A percentile compares a stretch with the other conserved stretches of the same genome.
Conservation (phyloP, 2,888 invertebrate genomes). For the Ornithoptera priamus region DNA sequence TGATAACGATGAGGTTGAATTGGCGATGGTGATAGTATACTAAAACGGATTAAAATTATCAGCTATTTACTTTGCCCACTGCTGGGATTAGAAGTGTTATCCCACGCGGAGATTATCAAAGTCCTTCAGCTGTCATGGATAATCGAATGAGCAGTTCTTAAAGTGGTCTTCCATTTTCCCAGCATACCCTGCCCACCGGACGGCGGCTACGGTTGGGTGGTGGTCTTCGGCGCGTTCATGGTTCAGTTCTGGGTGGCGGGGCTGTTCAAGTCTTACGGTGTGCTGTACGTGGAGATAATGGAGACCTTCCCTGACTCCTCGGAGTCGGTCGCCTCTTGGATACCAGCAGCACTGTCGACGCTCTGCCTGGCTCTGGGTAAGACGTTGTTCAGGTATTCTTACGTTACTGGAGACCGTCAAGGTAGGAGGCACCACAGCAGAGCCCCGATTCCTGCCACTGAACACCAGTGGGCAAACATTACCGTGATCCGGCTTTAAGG, state of each 20-base stretch:
- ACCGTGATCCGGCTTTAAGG: too few species aligned
- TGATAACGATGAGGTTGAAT: too few species aligned
- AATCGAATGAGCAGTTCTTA: too few species aligned
- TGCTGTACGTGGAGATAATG: constrained; percentile 89
- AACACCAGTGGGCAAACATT: too few species aligned
- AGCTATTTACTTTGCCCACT: too few species aligned
- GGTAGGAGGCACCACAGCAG: too few species aligned
- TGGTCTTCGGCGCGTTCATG: constrained; percentile 88
- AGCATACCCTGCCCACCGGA: constrained; percentile 77
- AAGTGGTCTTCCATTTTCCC: constrained; percentile 6
- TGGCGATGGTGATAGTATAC: too few species aligned
- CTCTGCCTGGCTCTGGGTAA: constrained; percentile 86
- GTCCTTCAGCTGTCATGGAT: too few species aligned
- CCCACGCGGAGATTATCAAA: too few species aligned
- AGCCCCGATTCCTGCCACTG: too few species aligned
- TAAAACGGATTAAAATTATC: too few species aligned
- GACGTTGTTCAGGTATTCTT: constrained; percentile 33
- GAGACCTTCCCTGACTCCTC: constrained; percentile 88
- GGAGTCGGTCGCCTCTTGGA: constrained; percentile 88
- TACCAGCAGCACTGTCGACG: constrained; percentile 88
- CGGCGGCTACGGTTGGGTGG: constrained; percentile 89
- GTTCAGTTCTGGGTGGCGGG: constrained; percentile 92
- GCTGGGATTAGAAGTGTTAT: too few species aligned
- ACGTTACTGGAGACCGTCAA: not conserved
- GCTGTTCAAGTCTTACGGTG: constrained; percentile 89